phyloP scores from a whole-genome alignment of 2,797 vertebrate species.

The Sylvia borin region DNA sequence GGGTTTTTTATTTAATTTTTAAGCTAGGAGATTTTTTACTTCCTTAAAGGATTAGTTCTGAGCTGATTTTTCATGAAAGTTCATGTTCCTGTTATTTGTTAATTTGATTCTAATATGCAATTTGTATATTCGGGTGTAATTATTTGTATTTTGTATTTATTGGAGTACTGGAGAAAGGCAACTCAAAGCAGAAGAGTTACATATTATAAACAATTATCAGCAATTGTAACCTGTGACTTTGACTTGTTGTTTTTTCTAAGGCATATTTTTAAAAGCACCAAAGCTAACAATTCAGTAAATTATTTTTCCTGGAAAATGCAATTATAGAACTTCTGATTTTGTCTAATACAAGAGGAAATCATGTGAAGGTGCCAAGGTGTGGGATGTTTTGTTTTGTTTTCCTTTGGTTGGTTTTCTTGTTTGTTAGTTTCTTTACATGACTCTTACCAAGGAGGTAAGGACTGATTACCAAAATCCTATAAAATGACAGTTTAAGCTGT shows the following conservation, averaged over 20 bases:
- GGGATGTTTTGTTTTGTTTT: background rate
- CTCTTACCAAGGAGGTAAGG: background rate
- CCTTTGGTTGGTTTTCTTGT: background rate
- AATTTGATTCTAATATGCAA: background rate
- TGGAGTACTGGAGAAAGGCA: background rate
- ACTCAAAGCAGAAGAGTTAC: background rate
- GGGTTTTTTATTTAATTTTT: background rate
- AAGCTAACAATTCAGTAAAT: background rate
- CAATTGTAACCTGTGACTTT: background rate
- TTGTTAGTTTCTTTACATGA: background rate
- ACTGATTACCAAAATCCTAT: background rate
- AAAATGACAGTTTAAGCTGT: background rate
- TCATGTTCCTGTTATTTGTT: background rate
- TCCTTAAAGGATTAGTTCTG: background rate
- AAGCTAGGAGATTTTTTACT: background rate
- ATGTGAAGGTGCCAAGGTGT: background rate
- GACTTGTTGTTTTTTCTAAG: background rate
- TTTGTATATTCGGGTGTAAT: background rate
- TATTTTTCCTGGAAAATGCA: background rate
- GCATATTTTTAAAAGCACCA: background rate
- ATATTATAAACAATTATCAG: background rate
- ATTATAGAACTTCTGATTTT: background rate
- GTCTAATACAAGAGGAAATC: background rate
- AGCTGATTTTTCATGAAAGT: background rate
- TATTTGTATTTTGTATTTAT: background rate